Evolutionary conservation across 2,797 vertebrate genomes (phyloP).

Genomic region (Nannoperca australis): DNA sequence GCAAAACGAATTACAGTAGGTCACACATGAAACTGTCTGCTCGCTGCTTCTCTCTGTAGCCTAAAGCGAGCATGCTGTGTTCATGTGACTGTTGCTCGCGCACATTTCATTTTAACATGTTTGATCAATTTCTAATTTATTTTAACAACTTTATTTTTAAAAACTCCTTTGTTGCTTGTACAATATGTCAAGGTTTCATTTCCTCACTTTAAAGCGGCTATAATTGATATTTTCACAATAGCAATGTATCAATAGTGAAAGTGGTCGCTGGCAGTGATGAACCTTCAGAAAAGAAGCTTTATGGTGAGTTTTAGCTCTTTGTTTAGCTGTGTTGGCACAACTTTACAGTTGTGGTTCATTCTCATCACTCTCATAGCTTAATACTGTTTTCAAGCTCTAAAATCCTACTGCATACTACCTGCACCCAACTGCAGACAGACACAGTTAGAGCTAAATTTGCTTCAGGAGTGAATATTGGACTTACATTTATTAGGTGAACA

Average conservation of each 20-base stretch:
- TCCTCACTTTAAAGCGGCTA: not conserved
- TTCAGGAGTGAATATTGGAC: too few species aligned
- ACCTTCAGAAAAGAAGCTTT: not conserved
- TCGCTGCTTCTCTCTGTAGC: too few species aligned
- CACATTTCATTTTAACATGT: not conserved
- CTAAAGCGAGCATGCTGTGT: not conserved
- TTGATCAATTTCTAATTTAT: not conserved
- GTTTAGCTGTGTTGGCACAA: not conserved
- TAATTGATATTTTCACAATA: not conserved
- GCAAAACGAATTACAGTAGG: not conserved
- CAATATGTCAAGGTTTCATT: not conserved
- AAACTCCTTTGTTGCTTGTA: not conserved
- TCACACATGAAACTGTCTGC: slow-evolving; percentile 2
- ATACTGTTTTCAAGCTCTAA: too few species aligned
- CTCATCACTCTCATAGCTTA: not conserved
- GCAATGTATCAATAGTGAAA: too few species aligned
- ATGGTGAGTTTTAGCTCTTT: not conserved
- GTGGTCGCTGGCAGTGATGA: too few species aligned
- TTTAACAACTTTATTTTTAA: not conserved
- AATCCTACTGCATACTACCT: too few species aligned
- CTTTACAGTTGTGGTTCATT: not conserved
- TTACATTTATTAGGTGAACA: too few species aligned
- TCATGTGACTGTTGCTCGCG: not conserved
- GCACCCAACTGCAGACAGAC: too few species aligned
- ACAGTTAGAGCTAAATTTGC: too few species aligned